A percentile compares a stretch with the other conserved stretches of the same genome.
Conservation (phyloP, 2,888 invertebrate species). For the Spilosoma lubricipeda region DNA sequence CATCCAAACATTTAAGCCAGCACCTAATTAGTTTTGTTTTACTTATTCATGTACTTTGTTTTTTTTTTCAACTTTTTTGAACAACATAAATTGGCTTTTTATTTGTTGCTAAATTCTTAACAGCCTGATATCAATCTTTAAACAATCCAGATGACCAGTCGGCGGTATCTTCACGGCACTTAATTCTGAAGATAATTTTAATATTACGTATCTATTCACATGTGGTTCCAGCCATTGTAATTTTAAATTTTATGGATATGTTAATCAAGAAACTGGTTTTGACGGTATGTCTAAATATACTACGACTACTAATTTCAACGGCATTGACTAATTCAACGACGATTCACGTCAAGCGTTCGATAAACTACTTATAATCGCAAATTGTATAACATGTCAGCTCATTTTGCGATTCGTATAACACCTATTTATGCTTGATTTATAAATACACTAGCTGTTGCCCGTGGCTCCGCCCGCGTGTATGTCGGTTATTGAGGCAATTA, state of each 20-base stretch:
- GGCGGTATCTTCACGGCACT: constrained; percentile 2
- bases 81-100: background rate
- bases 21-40: background rate
- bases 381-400: background rate
- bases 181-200: constrained; percentile 16
- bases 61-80: background rate
- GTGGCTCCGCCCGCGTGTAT: too few species aligned
- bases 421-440: background rate
- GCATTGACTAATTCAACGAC: background rate
- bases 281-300: constrained; percentile 20
- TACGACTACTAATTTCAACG: constrained; percentile 7
- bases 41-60: background rate
- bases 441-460: too few species aligned
- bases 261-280: constrained; percentile 33
- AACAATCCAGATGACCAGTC: background rate
- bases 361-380: background rate
- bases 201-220: constrained; percentile 18
- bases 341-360: constrained; percentile 3
- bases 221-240: constrained; percentile 26
- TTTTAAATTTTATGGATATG: constrained; percentile 41
- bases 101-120: background rate
- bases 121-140: background rate
- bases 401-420: background rate
- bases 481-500: too few species aligned
- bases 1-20: background rate